Percentiles rank a stretch among this genome's conserved stretches.
phyloP scores from a whole-genome alignment of 1,140 invertebrate species.

The Bombus turneri region DNA sequence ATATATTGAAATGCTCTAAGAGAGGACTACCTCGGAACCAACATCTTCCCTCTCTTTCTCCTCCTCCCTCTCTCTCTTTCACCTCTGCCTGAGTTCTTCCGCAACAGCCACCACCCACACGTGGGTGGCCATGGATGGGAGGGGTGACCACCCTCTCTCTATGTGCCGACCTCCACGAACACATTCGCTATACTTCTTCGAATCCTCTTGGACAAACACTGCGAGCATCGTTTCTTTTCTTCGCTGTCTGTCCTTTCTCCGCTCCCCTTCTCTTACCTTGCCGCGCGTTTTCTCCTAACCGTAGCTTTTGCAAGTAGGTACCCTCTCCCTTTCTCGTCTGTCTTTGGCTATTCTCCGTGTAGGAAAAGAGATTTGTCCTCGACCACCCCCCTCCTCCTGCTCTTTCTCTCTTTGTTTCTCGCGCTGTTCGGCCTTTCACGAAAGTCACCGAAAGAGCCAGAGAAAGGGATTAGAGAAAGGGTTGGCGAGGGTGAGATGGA shows the following conservation, averaged over 20 bases:
- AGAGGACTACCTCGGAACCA: slow-evolving; percentile 73
- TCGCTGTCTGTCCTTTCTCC: slow-evolving; percentile 26
- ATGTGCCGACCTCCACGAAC: slow-evolving; percentile 39
- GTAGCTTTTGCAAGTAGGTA: slow-evolving; percentile 5
- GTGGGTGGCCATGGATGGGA: slow-evolving; percentile 55
- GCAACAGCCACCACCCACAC: slow-evolving; percentile 71
- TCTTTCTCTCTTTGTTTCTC: not conserved
- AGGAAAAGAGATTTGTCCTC: slow-evolving; percentile 60
- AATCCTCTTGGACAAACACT: slow-evolving; percentile 76
- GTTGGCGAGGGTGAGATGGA: too few species aligned
- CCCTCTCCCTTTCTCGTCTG: slow-evolving; percentile 6
- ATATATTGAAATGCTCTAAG: slow-evolving; percentile 82
- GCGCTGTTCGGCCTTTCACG: slow-evolving; percentile 22
- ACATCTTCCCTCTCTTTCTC: slow-evolving; percentile 15
- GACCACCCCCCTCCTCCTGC: not conserved
- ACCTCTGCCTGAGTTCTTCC: slow-evolving; percentile 36
- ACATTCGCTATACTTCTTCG: slow-evolving; percentile 64
- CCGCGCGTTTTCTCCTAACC: slow-evolving; percentile 2
- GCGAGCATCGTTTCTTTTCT: slow-evolving; percentile 44
- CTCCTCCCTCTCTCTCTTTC: slow-evolving; percentile 9
- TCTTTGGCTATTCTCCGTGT: slow-evolving; percentile 36
- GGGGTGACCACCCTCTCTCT: slow-evolving; percentile 61
- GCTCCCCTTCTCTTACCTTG: not conserved
- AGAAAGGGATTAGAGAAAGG: not conserved
- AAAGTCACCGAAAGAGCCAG: slow-evolving; percentile 4